Evolutionary conservation across 2,797 vertebrate genomes (phyloP), one percentile per base, ranked within the genome.

Genomic region (Kryptopterus vitreolus): DNA sequence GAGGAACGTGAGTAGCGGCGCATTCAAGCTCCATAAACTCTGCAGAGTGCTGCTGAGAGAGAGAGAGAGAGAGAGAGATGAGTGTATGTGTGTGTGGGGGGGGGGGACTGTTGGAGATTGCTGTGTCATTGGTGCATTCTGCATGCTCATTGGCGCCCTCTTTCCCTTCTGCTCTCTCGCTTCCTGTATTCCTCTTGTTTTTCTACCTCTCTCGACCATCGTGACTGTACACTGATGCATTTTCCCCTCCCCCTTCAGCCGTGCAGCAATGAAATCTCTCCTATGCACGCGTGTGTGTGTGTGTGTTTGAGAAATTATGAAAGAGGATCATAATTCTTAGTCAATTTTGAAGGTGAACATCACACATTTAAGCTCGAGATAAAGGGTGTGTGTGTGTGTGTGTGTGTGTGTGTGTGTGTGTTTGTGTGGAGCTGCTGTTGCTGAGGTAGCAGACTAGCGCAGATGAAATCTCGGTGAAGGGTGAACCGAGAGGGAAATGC

Each of bases 91-190:
- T n/a, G n/a, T n/a, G n/a, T n/a, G 58, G 57, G 68, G 35, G 48
- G 6, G 3, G n/a, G 74, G 20, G 65, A 55, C 33, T 59, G 81
- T 73, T 89, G 59, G 82, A 91, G 85, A 92, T 86, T 89, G 90
- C 93, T 93, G 90, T 92, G 90, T 93, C 92, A 94, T 89, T 87
- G 86, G 82, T 86, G 81, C 85, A 87, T 85, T 87, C 89, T 62
- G 90, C 87, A 86, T 89, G 83, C 80, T 81, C 86, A 83, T 80
- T 0, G 70, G 85, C 73, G 53, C 26, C 26, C 73, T 48, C 79
- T 58, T 55, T 70, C 58, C 43, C 31, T 18, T 38, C 22, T 52
- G 1, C 78, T 57, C 70, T 13, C 62, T 55, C 29, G 62, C 52
- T 29, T 29, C 16, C 38, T 50, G 26, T 18, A 59, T 66, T 57